phyloP scores from a whole-genome alignment of 2,797 vertebrate genomes.

The Mionectes olivaceus region DNA sequence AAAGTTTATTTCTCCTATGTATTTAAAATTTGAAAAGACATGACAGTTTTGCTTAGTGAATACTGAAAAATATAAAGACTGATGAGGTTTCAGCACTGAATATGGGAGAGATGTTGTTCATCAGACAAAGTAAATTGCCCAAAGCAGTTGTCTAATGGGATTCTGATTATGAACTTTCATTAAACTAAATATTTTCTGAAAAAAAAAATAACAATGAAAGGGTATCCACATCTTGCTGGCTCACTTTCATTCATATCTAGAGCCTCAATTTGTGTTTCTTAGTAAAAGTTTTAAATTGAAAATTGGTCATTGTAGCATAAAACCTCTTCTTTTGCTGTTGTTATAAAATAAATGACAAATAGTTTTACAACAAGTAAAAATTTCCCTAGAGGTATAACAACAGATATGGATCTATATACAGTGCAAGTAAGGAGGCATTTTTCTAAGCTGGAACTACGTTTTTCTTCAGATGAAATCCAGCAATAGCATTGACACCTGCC shows the following conservation, averaged over 20 bases:
- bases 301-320: not conserved
- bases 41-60: not conserved
- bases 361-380: not conserved
- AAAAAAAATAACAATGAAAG: not conserved
- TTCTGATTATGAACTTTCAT: not conserved
- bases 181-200: not conserved
- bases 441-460: not conserved
- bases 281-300: constrained; percentile 34
- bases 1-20: not conserved
- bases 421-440: not conserved
- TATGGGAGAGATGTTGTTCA: not conserved
- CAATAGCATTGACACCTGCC: not conserved
- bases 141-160: not conserved
- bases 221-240: not conserved
- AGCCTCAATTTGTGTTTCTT: constrained; percentile 32
- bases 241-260: constrained; percentile 31
- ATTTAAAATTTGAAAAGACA: not conserved
- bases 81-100: not conserved
- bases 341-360: not conserved
- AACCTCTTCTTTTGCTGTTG: not conserved
- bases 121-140: not conserved
- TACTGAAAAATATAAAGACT: not conserved
- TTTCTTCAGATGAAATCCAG: constrained; percentile 1
- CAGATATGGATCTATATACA: not conserved
- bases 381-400: not conserved